Percentiles rank a stretch among this genome's conserved stretches.
These are phyloP conservation scores for Anguilla obscura DNA, from an alignment of 2,797 vertebrate genomes.

Conservation along the genomic window DNA sequence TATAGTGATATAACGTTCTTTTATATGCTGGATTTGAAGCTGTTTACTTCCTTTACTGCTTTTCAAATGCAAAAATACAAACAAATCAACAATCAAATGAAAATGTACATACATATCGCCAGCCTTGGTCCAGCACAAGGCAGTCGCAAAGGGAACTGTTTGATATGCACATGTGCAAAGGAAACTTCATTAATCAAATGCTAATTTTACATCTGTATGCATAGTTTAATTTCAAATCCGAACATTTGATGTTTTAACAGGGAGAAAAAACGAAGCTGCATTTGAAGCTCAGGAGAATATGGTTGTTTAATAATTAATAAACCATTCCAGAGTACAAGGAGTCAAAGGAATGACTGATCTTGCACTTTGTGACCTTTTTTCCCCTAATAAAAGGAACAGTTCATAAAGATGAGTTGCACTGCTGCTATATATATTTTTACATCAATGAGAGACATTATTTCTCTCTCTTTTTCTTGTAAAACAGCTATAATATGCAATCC, in stretches of 20 bases:
- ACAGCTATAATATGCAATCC: background rate
- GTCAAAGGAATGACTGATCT: conserved; percentile 27
- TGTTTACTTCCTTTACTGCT: background rate
- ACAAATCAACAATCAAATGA: background rate
- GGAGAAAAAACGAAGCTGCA: conserved; percentile 25
- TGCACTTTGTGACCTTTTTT: conserved; percentile 8
- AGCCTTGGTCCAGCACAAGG: background rate
- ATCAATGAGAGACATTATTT: background rate
- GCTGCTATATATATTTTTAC: background rate
- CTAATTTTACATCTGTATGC: conserved; percentile 37
- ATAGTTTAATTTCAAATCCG: conserved; percentile 29
- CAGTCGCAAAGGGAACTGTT: conserved; percentile 18
- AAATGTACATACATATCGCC: background rate
- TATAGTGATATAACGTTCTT: background rate
- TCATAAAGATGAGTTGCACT: conserved; percentile 6
- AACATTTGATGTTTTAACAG: conserved; percentile 42
- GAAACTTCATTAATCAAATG: conserved; percentile 39
- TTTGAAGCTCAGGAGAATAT: conserved; percentile 34
- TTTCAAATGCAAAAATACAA: conserved; percentile 13
- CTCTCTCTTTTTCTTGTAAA: background rate
- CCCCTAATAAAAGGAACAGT: background rate
- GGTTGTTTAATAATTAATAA: conserved; percentile 38
- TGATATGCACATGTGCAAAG: conserved; percentile 39
- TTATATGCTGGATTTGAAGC: background rate
- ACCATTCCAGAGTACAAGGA: conserved; percentile 20